Conservation (phyloP, 2,113 vertebrate genomes). For the Pholis gunnellus region DNA sequence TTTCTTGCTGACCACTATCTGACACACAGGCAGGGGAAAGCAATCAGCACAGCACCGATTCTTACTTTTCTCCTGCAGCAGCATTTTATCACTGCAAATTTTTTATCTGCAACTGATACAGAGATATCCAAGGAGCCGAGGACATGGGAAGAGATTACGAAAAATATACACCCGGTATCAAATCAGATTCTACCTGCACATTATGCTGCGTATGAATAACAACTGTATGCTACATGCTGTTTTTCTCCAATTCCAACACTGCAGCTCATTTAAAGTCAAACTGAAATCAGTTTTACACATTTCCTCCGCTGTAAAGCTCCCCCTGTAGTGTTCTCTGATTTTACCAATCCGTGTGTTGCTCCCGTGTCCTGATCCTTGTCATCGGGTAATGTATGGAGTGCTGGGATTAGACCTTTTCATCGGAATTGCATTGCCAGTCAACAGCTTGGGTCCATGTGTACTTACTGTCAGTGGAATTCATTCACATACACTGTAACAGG, state of each 20-base stretch:
- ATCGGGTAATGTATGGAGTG: background rate
- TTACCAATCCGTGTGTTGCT: background rate
- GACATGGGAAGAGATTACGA: slow-evolving; percentile 48
- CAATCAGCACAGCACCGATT: slow-evolving; percentile 70
- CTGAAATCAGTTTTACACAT: background rate
- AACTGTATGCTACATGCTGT: background rate
- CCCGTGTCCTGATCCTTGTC: background rate
- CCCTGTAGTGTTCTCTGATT: background rate
- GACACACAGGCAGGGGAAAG: slow-evolving; percentile 58
- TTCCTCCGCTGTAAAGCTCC: background rate
- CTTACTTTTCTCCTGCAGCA: slow-evolving; percentile 61
- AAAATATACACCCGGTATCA: slow-evolving; percentile 55
- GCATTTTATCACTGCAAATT: slow-evolving; percentile 70
- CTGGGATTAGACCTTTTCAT: background rate
- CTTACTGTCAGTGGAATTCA: background rate
- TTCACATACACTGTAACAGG: background rate
- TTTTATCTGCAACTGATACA: slow-evolving; percentile 73
- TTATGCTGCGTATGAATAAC: slow-evolving; percentile 10
- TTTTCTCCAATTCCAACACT: slow-evolving; percentile 16
- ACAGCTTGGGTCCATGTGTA: background rate
- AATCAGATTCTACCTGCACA: slow-evolving; percentile 41
- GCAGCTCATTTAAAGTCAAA: slow-evolving; percentile 17
- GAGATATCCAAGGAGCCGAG: slow-evolving; percentile 57
- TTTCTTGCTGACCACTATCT: slow-evolving; percentile 74
- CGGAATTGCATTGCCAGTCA: background rate